These are phyloP conservation scores for Limnephilus marmoratus DNA, from an alignment of 2,888 invertebrate genomes.

Conservation along the genomic window DNA sequence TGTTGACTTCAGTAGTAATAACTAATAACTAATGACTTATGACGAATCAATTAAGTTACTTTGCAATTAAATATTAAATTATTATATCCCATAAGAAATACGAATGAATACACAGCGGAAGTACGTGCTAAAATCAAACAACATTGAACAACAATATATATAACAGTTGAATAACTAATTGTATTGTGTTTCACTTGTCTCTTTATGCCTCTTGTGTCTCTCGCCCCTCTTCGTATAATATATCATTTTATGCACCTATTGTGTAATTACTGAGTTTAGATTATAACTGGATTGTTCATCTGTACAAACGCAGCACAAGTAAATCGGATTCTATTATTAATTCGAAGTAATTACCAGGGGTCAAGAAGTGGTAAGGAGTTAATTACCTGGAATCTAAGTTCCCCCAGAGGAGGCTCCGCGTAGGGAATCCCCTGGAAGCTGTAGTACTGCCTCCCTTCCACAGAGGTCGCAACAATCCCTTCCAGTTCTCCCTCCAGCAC, in stretches of 20 bases:
- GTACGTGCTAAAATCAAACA: background rate
- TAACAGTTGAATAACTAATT: too few relatives aligned
- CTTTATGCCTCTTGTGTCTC: too few relatives aligned
- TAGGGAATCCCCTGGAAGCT: slow-evolving; percentile 61
- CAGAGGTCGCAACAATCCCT: slow-evolving; percentile 48
- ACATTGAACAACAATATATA: background rate
- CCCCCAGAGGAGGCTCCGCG: slow-evolving; percentile 62
- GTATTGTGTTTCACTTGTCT: too few relatives aligned
- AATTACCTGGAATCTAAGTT: slow-evolving; percentile 62
- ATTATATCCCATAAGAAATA: background rate
- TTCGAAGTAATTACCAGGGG: background rate
- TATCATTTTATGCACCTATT: too few relatives aligned
- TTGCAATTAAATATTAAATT: too few relatives aligned
- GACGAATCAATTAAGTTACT: background rate
- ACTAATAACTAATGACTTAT: background rate
- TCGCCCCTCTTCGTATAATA: too few relatives aligned
- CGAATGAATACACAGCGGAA: background rate
- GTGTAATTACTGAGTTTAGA: too few relatives aligned
- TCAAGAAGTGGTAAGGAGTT: background rate
- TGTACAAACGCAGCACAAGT: too few relatives aligned
- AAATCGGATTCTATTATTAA: too few relatives aligned
- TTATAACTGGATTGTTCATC: too few relatives aligned
- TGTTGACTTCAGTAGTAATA: background rate
- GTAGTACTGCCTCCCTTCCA: slow-evolving; percentile 50
- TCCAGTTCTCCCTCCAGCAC: slow-evolving; percentile 58